Conservation (phyloP, 1,140 invertebrate species). For the Drosophila kanapiae region DNA sequence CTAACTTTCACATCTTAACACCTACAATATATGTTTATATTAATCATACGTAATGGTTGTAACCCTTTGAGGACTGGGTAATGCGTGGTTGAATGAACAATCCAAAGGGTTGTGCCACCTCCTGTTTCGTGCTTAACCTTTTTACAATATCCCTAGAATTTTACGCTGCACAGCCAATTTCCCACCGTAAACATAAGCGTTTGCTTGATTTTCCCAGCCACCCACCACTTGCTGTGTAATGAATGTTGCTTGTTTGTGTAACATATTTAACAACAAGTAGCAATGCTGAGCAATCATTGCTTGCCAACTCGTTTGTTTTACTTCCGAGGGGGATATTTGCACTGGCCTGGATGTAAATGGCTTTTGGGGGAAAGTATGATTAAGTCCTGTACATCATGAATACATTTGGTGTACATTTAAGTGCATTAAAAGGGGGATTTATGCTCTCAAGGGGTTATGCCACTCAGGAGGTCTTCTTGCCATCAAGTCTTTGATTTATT, state of each 20-base stretch:
- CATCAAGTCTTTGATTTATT: neutral
- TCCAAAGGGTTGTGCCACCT: neutral
- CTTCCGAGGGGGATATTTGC: slow-evolving; percentile 32
- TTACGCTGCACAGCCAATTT: slow-evolving; percentile 29
- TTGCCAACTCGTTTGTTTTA: slow-evolving; percentile 44
- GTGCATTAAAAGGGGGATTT: slow-evolving; percentile 8
- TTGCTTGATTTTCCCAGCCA: slow-evolving; percentile 4
- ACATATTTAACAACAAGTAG: slow-evolving; percentile 70
- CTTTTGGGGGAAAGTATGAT: slow-evolving; percentile 40
- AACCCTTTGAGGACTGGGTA: slow-evolving; percentile 2
- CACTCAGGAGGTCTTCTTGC: neutral
- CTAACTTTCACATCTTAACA: slow-evolving; percentile 5
- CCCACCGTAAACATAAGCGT: slow-evolving; percentile 20
- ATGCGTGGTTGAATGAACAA: neutral
- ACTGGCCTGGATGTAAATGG: slow-evolving; percentile 8
- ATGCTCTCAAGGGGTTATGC: neutral
- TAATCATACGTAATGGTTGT: slow-evolving; percentile 1
- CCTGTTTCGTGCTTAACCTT: slow-evolving; percentile 2
- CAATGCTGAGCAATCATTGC: slow-evolving; percentile 62
- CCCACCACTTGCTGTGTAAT: slow-evolving; percentile 38
- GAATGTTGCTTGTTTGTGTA: slow-evolving; percentile 58
- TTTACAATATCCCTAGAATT: slow-evolving; percentile 13
- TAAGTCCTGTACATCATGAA: slow-evolving; percentile 23
- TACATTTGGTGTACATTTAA: slow-evolving; percentile 15
- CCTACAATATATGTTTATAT: slow-evolving; percentile 4